Evolutionary conservation across 2,797 vertebrate genomes (phyloP).

Genomic region (Sylvia borin): DNA sequence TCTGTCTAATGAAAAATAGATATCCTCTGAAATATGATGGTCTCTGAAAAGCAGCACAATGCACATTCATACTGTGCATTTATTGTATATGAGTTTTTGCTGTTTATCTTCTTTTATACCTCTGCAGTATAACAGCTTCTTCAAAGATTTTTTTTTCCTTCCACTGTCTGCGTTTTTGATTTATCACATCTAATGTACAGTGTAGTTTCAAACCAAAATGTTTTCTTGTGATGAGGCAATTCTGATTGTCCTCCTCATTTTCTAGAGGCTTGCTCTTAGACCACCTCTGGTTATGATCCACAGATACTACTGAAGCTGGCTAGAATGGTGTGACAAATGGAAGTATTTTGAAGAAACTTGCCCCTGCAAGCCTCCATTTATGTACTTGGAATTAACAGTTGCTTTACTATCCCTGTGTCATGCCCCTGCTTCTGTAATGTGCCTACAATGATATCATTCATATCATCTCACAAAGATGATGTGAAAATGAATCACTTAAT

Average conservation of each 20-base stretch:
- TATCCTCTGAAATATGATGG: not conserved
- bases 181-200: not conserved
- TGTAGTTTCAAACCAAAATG: not conserved
- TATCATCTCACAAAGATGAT: constrained; percentile 32
- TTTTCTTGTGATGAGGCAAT: not conserved
- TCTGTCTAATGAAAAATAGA: not conserved
- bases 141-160: not conserved
- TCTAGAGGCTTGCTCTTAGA: not conserved
- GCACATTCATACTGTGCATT: not conserved
- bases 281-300: not conserved
- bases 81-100: not conserved
- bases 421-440: not conserved
- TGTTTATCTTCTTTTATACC: not conserved
- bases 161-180: not conserved
- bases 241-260: not conserved
- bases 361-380: not conserved
- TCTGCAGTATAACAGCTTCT: not conserved
- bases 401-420: not conserved
- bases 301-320: not conserved
- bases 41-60: not conserved
- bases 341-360: not conserved
- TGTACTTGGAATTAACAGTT: not conserved
- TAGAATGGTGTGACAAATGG: not conserved
- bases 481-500: constrained; percentile 33
- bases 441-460: constrained; percentile 37